A percentile compares a stretch with the other conserved stretches of the same genome.
Conservation (phyloP, 2,113 vertebrate genomes). For the Brachyhypopomus gauderio region DNA sequence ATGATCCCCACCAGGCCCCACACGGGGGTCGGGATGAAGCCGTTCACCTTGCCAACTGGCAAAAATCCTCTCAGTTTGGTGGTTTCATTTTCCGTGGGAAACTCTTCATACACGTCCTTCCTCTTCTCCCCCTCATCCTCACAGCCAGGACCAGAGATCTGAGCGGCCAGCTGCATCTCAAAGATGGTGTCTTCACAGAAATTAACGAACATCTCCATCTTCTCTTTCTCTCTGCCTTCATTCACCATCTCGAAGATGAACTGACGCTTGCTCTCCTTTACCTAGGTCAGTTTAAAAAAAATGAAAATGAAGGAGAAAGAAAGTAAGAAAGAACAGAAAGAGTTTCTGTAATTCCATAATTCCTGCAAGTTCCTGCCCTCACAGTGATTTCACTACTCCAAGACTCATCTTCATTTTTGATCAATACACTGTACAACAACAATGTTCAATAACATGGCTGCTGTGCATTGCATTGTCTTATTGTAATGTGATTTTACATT, state of each 20-base stretch:
- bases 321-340: neutral
- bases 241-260: slow-evolving; percentile 97
- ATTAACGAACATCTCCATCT: slow-evolving; percentile 97
- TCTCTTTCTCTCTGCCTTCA: slow-evolving; percentile 91
- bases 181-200: slow-evolving; percentile 98
- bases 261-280: slow-evolving; percentile 95
- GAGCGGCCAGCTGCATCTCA: slow-evolving; percentile 94
- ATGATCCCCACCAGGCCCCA: slow-evolving; percentile 75
- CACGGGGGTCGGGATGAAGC: slow-evolving; percentile 75
- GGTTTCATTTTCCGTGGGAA: slow-evolving; percentile 60
- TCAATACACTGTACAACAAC: too few relatives aligned
- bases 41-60: slow-evolving; percentile 70
- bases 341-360: too few relatives aligned
- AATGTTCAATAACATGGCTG: too few relatives aligned
- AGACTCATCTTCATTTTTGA: too few relatives aligned
- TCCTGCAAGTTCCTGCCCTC: too few relatives aligned
- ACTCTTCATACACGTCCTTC: slow-evolving; percentile 14
- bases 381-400: too few relatives aligned
- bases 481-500: too few relatives aligned
- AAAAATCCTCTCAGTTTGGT: slow-evolving; percentile 68
- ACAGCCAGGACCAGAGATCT: slow-evolving; percentile 82
- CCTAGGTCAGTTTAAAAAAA: slow-evolving; percentile 67
- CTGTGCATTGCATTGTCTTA: too few relatives aligned
- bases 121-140: slow-evolving; percentile 75
- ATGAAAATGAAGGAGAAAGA: neutral